These are phyloP conservation scores for Plemyria rubiginata DNA, from an alignment of 2,888 invertebrate genomes.

Conservation along the genomic window DNA sequence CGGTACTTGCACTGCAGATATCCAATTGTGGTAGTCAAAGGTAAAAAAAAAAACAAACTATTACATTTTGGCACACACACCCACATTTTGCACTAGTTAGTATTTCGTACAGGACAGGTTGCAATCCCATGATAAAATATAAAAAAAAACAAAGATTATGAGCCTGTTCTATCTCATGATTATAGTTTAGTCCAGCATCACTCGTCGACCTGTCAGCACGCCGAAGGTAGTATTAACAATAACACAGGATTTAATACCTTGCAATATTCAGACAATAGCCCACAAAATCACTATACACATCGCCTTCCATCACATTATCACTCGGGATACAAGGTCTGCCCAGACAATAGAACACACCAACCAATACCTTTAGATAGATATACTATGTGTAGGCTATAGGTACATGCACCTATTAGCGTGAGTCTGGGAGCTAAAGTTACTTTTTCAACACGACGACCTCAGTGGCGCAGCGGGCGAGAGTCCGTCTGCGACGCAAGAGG, in stretches of 20 bases:
- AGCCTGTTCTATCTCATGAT: too few relatives aligned
- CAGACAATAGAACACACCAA: conserved; percentile 10
- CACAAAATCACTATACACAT: conserved; percentile 24
- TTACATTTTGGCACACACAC: too few relatives aligned
- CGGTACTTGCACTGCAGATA: too few relatives aligned
- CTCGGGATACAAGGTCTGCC: conserved; percentile 22
- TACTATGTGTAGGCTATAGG: neutral
- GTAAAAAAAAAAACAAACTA: too few relatives aligned
- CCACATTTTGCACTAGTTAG: too few relatives aligned
- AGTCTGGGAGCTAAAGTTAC: neutral
- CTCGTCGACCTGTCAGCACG: neutral
- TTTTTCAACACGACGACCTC: too few relatives aligned
- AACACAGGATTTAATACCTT: neutral
- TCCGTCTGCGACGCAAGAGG: too few relatives aligned
- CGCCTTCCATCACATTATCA: conserved; percentile 23
- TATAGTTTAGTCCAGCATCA: neutral
- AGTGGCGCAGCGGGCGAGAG: too few relatives aligned
- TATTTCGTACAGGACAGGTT: too few relatives aligned
- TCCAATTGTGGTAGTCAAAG: too few relatives aligned
- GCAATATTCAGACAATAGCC: conserved; percentile 21
- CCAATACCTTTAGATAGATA: neutral
- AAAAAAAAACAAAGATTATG: too few relatives aligned
- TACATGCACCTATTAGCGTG: neutral
- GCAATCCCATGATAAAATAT: too few relatives aligned
- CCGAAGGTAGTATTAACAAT: neutral